Percentiles rank a stretch among this genome's conserved stretches.
phyloP scores from a whole-genome alignment of 92 coral and sea anemone genomes.

The Actinernus sp. region DNA sequence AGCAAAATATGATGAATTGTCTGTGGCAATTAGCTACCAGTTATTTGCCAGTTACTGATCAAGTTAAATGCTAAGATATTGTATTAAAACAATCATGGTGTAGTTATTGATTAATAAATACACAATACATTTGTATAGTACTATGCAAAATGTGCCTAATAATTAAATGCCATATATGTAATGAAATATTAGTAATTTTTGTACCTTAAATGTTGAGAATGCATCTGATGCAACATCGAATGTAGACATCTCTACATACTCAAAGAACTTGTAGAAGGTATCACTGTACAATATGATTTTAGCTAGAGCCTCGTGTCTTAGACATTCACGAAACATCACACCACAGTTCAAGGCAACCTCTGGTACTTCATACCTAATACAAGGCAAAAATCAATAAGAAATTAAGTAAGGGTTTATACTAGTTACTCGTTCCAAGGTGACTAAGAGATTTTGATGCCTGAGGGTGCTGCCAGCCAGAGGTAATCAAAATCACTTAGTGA shows the following conservation, averaged over 20 bases:
- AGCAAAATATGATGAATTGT: no score
- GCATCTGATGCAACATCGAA: conserved; percentile 99
- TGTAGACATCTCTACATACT: conserved; percentile 93
- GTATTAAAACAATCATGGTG: no score
- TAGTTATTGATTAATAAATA: no score
- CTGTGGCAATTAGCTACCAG: no score
- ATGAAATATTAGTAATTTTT: not conserved
- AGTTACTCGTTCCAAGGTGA: no score
- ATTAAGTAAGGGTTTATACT: not conserved
- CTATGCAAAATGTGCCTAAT: no score
- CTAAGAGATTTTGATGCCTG: not conserved
- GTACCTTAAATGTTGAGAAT: conserved; percentile 95
- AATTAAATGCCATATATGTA: no score
- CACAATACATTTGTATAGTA: no score
- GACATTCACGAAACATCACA: conserved; percentile 89
- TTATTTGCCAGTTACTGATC: no score
- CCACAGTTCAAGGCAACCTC: conserved; percentile 96
- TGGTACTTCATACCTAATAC: conserved; percentile 82
- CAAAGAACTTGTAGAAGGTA: conserved; percentile 74
- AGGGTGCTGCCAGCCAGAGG: no score
- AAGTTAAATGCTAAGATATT: no score
- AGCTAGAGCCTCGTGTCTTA: conserved; percentile 76
- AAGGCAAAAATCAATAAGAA: not conserved
- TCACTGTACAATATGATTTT: conserved; percentile 25
- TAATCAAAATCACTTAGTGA: no score